A percentile compares a stretch with the other conserved stretches of the same genome.
phyloP scores from a whole-genome alignment of 2,797 vertebrate genomes.

The Enteromius mattozi region DNA sequence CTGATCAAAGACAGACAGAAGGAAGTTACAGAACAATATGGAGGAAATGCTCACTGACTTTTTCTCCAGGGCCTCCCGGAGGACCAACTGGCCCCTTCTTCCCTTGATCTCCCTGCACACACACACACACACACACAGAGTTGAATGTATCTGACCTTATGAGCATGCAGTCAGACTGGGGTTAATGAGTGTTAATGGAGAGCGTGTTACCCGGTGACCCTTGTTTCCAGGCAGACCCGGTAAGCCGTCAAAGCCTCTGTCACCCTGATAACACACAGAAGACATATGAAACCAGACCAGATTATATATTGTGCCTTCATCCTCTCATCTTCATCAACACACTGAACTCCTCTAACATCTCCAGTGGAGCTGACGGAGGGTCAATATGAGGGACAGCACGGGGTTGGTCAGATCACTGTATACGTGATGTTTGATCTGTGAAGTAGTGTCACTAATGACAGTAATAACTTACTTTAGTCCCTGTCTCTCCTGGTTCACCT shows the following conservation, averaged over 20 bases:
- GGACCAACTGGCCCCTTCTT: conserved; percentile 84
- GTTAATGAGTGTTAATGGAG: neutral
- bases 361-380: neutral
- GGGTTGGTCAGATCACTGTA: neutral
- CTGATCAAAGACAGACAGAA: conserved; percentile 20
- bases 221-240: conserved; percentile 93
- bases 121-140: conserved; percentile 22
- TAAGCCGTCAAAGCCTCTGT: conserved; percentile 92
- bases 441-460: no score
- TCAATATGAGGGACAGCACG: neutral
- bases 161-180: neutral
- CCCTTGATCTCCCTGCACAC: conserved; percentile 85
- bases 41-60: conserved; percentile 75
- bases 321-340: neutral
- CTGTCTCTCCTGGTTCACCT: conserved; percentile 90
- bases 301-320: neutral
- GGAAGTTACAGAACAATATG: neutral
- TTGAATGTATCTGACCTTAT: neutral
- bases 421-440: neutral
- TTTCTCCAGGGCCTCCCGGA: conserved; percentile 84
- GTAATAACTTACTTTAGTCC: conserved; percentile 84
- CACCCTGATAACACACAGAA: conserved; percentile 79
- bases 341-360: neutral
- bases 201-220: conserved; percentile 86
- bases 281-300: neutral